Percentiles rank a stretch among this genome's conserved stretches.
phyloP scores from a whole-genome alignment of 2,888 invertebrate species.

The Poecilus cupreus region DNA sequence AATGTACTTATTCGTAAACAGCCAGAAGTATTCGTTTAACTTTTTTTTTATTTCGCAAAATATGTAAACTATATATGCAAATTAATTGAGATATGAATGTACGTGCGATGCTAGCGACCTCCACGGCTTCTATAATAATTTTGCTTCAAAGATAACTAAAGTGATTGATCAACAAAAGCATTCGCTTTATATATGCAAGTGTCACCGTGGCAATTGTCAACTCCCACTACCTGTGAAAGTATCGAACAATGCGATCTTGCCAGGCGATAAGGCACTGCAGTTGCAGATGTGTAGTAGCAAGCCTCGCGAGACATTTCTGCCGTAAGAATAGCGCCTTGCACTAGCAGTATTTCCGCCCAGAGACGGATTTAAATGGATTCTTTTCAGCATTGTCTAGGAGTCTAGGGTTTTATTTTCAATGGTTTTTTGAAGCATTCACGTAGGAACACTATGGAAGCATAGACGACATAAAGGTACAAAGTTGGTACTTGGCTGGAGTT shows the following conservation, averaged over 20 bases:
- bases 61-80: too few species aligned
- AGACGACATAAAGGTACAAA: neutral
- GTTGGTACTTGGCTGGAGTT: neutral
- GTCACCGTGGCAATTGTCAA: neutral
- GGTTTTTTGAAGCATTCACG: neutral
- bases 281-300: neutral
- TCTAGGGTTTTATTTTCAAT: neutral
- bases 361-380: slow-evolving; percentile 16
- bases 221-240: neutral
- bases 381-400: slow-evolving; percentile 11
- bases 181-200: too few species aligned
- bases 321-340: neutral
- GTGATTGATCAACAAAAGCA: too few species aligned
- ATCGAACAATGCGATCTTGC: slow-evolving; percentile 36
- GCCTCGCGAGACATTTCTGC: slow-evolving; percentile 22
- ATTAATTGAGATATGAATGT: too few species aligned
- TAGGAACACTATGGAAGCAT: neutral
- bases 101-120: too few species aligned
- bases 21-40: too few species aligned
- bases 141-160: too few species aligned
- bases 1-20: too few species aligned
- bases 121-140: too few species aligned
- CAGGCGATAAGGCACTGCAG: slow-evolving; percentile 30
- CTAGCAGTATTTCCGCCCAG: slow-evolving; percentile 7
- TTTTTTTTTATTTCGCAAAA: too few species aligned